Evolutionary conservation across 1,140 invertebrate genomes (phyloP), one percentile per base, ranked within the genome.

Genomic region (Lepidurus couesii): DNA sequence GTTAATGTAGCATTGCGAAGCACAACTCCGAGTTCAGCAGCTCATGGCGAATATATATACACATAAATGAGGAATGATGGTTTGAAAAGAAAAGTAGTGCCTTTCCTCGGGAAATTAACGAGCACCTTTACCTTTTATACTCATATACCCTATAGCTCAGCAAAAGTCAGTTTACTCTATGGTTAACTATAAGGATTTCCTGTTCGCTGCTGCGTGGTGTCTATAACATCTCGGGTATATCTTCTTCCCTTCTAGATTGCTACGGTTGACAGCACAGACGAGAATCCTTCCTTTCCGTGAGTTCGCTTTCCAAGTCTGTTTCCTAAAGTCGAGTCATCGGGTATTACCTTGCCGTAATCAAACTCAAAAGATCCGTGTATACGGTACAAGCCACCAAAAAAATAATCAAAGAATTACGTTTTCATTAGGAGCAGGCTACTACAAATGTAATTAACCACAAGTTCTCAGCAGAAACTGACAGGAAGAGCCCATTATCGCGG

Each of bases 81-180:
- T 13, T 65, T 16, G 53, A 65, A 21, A 21, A 16, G 13, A 65
- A 65, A 65, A 16, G 8, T 11, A 16, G 8, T 11, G 1, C 53
- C 13, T 16, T 65, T 16, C 53, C 13, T 16, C 9, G n/a, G 53
- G 53, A 65, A 65, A 65, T 65, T 65, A 65, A 65, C 53, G 13
- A 65, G 53, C 53, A 16, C 53, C 53, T 65, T 65, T 65, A 65
- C 53, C 53, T 65, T 65, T 65, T 65, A 65, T 65, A 65, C 53
- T 65, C 53, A 21, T 21, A 65, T 65, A 65, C 53, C 47, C 53
- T 21, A n/a, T 65, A 21, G 53, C 53, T 65, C 6, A 65, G 53
- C 53, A 7, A 65, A 34, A 65, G 53, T 65, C 53, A 65, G 16
- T 65, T 65, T 65, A n/a, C 53, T 7, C 53, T 65, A 21, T 21